Conservation (phyloP, 2,797 vertebrate species). For the Betta splendens region DNA sequence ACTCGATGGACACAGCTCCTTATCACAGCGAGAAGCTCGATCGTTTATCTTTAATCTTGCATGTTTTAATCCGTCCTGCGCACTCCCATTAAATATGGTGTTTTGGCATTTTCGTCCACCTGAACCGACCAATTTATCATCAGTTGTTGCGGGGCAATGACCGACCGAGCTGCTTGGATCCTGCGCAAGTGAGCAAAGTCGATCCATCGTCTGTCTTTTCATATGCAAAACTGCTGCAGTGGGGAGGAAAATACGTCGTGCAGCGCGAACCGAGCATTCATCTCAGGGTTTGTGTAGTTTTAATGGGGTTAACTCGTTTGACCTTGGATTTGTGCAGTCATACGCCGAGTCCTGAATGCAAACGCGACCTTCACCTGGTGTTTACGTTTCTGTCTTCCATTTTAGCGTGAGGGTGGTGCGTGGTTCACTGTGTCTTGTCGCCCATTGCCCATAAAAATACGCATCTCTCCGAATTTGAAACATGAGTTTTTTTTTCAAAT, state of each 20-base stretch:
- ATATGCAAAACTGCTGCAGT: conserved; percentile 20
- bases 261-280: neutral
- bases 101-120: neutral
- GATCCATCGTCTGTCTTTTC: conserved; percentile 14
- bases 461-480: conserved; percentile 16
- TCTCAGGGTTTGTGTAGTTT: neutral
- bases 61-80: accelerated
- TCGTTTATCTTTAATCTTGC: too few relatives aligned
- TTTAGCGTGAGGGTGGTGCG: conserved; percentile 50
- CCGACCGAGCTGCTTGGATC: conserved; percentile 12
- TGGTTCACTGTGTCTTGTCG: conserved; percentile 36
- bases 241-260: conserved; percentile 4
- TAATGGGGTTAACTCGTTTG: accelerated
- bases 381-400: conserved; percentile 72
- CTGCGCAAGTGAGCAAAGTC: conserved; percentile 40
- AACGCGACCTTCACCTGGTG: conserved; percentile 67
- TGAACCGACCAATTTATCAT: neutral
- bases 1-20: conserved; percentile 17
- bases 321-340: conserved; percentile 9
- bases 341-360: neutral
- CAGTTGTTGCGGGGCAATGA: conserved; percentile 27
- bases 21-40: neutral
- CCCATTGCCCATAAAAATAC: conserved; percentile 56
- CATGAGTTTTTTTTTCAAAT: too few relatives aligned
- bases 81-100: neutral